Base-by-base conservation (phyloP, 2,888 invertebrate species). In the Sinotaia quadrata region DNA sequence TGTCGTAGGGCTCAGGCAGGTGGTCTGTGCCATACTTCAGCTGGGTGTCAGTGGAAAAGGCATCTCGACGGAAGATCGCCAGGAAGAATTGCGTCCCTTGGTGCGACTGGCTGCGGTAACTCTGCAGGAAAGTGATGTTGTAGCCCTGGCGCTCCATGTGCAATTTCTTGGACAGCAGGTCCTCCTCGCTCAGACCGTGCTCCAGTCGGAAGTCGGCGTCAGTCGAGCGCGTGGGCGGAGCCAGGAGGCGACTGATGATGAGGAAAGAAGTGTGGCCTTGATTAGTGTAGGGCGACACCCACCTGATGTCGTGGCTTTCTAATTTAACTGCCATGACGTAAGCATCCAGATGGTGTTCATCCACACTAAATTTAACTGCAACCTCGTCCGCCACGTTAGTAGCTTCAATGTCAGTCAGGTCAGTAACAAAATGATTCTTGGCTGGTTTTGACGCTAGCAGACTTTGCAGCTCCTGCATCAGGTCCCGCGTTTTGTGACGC, bases 61-160 rank as follows among this genome's bases (percentile, higher is more conserved):
- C 81, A 27, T 79, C 61, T 8, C 41, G 27, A 12, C 69, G 68
- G 72, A 85, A 83, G n/a, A 81, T 66, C 2, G 81, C 83, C 33
- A 84, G 49, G 71, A 83, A 85, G 12, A 75, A 70, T 36, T 77
- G 68, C 5, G 73, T 36, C 10, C 74, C 71, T 33, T 59, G 49
- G 60, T 85, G 85, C 0, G 85, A 81, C 61, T 75, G 70, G 36
- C 58, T 58, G 58, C 36, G 37, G 71, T 73, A 73, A 69, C 83
- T 83, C 71, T 84, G 85, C 51, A 85, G 77, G 67, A 81, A 77
- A 7, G 80, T 82, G 71, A 85, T 77, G 71, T 84, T 82, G 75
- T 81, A 83, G 34, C 81, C 82, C 8, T 68, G 60, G 33, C 75
- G 74, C 58, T 82, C 78, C 29, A 79, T 74, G 29, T 75, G 71